These are phyloP conservation scores for Formica aserva DNA, from an alignment of 2,888 invertebrate genomes.

Conservation along the genomic window DNA sequence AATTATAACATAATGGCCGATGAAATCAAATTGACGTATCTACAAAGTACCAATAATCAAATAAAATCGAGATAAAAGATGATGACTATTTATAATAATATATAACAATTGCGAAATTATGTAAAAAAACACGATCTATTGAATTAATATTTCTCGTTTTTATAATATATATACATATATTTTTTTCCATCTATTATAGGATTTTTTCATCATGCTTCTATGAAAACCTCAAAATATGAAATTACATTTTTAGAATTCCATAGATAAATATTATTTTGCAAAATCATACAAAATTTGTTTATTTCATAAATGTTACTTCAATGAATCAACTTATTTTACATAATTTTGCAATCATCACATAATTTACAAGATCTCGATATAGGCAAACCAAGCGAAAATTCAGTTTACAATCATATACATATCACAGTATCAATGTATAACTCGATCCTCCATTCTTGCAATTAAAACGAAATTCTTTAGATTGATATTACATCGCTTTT, in stretches of 20 bases:
- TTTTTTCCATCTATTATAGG: neutral
- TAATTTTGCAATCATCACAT: constrained; percentile 9
- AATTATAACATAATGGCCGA: neutral
- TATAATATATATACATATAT: neutral
- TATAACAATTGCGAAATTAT: constrained; percentile 7
- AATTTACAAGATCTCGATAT: constrained; percentile 31
- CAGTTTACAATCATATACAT: constrained; percentile 80
- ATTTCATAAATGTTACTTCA: neutral
- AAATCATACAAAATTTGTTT: constrained; percentile 19
- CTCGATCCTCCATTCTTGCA: constrained; percentile 70
- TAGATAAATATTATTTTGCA: neutral
- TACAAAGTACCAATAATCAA: constrained; percentile 30
- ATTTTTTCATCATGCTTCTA: neutral
- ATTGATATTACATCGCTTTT: constrained; percentile 17
- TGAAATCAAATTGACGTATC: constrained; percentile 14
- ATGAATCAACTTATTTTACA: constrained; percentile 16
- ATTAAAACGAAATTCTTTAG: constrained; percentile 29
- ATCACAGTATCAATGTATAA: constrained; percentile 83
- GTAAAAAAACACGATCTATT: neutral
- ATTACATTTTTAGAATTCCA: neutral
- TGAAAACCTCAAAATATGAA: constrained; percentile 1
- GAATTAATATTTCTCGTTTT: neutral
- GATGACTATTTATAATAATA: constrained; percentile 25
- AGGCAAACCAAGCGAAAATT: constrained; percentile 62
- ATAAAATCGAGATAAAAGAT: neutral